phyloP scores from a whole-genome alignment of 1,140 invertebrate species.

The Zophobas atratus region DNA sequence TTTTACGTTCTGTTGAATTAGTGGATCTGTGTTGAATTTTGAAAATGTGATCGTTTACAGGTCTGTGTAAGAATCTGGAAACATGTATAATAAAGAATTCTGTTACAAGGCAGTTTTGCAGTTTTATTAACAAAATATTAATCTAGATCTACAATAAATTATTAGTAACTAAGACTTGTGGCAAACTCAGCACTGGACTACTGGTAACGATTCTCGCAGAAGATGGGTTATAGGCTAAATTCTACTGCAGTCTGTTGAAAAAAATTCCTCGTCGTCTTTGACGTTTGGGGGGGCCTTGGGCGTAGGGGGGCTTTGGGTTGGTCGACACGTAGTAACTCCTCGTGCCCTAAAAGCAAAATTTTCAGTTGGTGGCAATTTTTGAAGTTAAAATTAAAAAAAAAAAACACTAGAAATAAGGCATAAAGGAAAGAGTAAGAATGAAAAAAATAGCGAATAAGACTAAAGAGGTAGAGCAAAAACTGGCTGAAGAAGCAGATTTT shows the following conservation, averaged over 20 bases:
- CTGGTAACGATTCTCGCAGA: no score
- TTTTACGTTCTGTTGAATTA: constrained; percentile 5
- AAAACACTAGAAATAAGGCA: no score
- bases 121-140: constrained; percentile 37
- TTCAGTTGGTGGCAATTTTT: no score
- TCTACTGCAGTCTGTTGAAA: constrained; percentile 28
- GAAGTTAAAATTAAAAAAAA: no score
- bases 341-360: constrained; percentile 75
- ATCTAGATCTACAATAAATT: constrained; percentile 29
- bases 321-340: constrained; percentile 90
- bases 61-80: constrained; percentile 19
- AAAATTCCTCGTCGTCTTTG: constrained; percentile 18
- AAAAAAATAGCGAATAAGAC: no score
- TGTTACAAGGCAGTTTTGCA: constrained; percentile 25
- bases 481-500: no score
- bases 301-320: constrained; percentile 87
- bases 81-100: constrained; percentile 39
- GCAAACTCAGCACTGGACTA: no score
- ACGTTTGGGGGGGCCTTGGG: constrained; percentile 81
- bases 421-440: no score
- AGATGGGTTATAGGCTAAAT: background rate
- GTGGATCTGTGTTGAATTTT: constrained; percentile 32
- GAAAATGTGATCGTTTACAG: constrained; percentile 37
- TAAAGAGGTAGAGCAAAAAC: no score
- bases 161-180: constrained; percentile 6